These are phyloP conservation scores for Mactromeris polynyma DNA, from an alignment of 2,888 invertebrate species.

Conservation along the genomic window DNA sequence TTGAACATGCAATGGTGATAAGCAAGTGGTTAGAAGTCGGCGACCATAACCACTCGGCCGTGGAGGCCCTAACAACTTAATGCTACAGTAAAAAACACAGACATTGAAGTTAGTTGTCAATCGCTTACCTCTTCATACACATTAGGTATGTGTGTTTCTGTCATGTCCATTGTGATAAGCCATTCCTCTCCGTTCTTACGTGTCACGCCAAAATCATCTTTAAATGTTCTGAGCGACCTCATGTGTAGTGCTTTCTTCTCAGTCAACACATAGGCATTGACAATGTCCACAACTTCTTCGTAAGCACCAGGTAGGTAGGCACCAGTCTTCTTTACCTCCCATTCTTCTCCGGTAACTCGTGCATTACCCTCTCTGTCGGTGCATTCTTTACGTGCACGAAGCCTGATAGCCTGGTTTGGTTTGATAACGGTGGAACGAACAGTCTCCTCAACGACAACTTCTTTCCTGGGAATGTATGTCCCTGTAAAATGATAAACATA, in stretches of 20 bases:
- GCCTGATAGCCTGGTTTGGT: conserved; percentile 88
- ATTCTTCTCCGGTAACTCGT: conserved; percentile 87
- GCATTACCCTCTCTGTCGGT: conserved; percentile 83
- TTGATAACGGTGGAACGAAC: conserved; percentile 87
- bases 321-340: conserved; percentile 88
- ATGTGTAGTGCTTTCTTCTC: conserved; percentile 89
- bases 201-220: conserved; percentile 87
- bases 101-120: background rate
- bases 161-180: conserved; percentile 88
- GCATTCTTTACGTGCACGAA: conserved; percentile 88
- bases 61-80: too few species aligned
- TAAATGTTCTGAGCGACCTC: conserved; percentile 87
- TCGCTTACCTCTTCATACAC: conserved; percentile 88
- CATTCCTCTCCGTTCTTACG: conserved; percentile 89
- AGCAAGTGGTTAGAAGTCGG: too few species aligned
- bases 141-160: conserved; percentile 88
- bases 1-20: too few species aligned
- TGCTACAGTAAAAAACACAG: too few species aligned
- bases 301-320: conserved; percentile 89
- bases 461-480: conserved; percentile 88
- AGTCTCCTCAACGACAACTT: conserved; percentile 87
- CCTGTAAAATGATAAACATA: too few species aligned
- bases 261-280: conserved; percentile 88
- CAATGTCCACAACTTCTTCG: conserved; percentile 88
- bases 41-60: too few species aligned